Conservation (phyloP, 1,140 invertebrate genomes). For the Galleria mellonella region DNA sequence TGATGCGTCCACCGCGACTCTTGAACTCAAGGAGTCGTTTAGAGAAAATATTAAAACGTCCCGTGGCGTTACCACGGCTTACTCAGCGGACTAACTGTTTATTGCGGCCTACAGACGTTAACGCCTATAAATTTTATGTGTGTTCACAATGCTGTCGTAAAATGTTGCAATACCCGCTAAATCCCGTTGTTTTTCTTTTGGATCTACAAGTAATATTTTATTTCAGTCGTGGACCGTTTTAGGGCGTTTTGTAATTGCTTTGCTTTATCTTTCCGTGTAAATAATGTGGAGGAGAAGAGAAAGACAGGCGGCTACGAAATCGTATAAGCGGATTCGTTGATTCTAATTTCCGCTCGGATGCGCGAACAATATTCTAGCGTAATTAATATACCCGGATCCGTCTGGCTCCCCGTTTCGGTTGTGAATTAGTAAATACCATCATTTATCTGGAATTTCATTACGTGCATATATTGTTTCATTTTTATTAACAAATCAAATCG, state of each 20-base stretch:
- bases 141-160: slow-evolving; percentile 54
- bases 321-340: slow-evolving; percentile 11
- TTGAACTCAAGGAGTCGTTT: slow-evolving; percentile 15
- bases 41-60: slow-evolving; percentile 48
- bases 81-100: slow-evolving; percentile 50
- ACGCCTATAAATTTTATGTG: slow-evolving; percentile 63
- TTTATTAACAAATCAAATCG: too few species aligned
- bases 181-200: slow-evolving; percentile 55
- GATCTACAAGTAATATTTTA: slow-evolving; percentile 47
- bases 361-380: slow-evolving; percentile 33
- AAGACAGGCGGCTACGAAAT: slow-evolving; percentile 2
- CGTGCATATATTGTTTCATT: too few species aligned
- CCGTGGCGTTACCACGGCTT: slow-evolving; percentile 26
- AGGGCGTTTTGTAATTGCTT: slow-evolving; percentile 24
- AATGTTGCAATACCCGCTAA: slow-evolving; percentile 61
- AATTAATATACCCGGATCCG: slow-evolving; percentile 52
- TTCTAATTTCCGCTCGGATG: slow-evolving; percentile 55
- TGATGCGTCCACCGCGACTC: slow-evolving; percentile 29
- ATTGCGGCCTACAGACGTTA: slow-evolving; percentile 53
- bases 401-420: slow-evolving; percentile 25
- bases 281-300: slow-evolving; percentile 1
- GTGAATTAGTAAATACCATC: slow-evolving; percentile 1
- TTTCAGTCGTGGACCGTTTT: slow-evolving; percentile 18
- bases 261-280: slow-evolving; percentile 8
- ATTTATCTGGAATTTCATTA: neutral